Conservation (phyloP, 2,797 vertebrate genomes). For the Aplochiton taeniatus region DNA sequence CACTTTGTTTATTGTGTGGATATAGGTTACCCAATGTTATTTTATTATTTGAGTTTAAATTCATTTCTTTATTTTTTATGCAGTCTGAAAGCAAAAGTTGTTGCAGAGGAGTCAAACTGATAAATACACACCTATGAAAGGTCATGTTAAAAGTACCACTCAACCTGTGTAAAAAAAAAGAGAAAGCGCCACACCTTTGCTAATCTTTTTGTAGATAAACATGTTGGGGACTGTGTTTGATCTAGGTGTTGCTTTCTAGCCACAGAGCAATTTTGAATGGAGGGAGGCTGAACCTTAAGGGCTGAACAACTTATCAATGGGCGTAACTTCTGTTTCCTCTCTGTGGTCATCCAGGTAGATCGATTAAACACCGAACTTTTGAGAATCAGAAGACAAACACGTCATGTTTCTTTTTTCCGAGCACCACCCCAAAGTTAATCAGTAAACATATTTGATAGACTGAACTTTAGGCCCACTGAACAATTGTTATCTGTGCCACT, state of each 20-base stretch:
- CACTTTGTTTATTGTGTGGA: constrained; percentile 1
- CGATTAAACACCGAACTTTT: constrained; percentile 19
- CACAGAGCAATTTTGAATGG: too few relatives aligned
- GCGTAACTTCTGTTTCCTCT: not conserved
- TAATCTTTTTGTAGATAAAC: not conserved
- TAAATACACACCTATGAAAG: too few relatives aligned
- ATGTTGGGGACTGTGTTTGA: not conserved
- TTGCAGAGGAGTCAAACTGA: too few relatives aligned
- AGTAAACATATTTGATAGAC: constrained; percentile 31
- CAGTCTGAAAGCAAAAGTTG: too few relatives aligned
- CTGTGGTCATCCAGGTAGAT: not conserved
- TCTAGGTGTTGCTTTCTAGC: not conserved
- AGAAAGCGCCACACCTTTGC: too few relatives aligned
- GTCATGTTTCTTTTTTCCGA: constrained; percentile 15
- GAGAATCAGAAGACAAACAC: not conserved
- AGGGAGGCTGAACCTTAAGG: too few relatives aligned
- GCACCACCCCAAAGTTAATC: constrained; percentile 24
- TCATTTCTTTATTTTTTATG: too few relatives aligned
- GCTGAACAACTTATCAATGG: not conserved
- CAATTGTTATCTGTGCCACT: constrained; percentile 30
- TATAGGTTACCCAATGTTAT: too few relatives aligned
- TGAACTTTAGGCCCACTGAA: constrained; percentile 61
- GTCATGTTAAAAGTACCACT: too few relatives aligned
- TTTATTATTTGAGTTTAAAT: too few relatives aligned
- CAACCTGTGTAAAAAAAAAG: too few relatives aligned